These are phyloP conservation scores for Odontomachus brunneus DNA, from an alignment of 1,140 invertebrate species.

Conservation along the genomic window DNA sequence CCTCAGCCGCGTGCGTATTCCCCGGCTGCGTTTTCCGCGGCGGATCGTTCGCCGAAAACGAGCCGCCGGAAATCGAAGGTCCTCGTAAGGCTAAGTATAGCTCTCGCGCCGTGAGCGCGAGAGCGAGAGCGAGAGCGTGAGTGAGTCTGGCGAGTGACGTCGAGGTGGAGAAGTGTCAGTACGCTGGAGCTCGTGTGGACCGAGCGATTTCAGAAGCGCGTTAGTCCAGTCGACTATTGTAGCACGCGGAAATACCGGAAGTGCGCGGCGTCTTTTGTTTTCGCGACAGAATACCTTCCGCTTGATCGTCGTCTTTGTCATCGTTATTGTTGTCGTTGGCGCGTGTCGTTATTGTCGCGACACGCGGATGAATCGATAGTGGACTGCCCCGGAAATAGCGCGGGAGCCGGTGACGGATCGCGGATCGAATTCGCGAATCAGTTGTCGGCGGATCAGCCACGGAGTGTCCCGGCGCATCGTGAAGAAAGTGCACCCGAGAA, in stretches of 20 bases:
- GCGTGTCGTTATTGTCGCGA: not conserved
- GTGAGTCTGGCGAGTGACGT: slow-evolving; percentile 69
- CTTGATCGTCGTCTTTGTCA: not conserved
- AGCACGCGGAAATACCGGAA: not conserved
- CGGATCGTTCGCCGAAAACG: slow-evolving; percentile 71
- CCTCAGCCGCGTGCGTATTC: not conserved
- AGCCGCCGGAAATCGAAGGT: slow-evolving; percentile 75
- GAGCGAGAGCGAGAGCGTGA: slow-evolving; percentile 45
- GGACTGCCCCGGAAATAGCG: not conserved
- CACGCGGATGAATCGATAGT: slow-evolving; percentile 41
- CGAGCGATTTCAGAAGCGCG: slow-evolving; percentile 68
- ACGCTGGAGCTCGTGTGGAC: slow-evolving; percentile 66
- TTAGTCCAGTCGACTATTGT: slow-evolving; percentile 10
- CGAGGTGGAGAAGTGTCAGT: slow-evolving; percentile 73
- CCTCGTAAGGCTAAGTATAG: slow-evolving; percentile 73
- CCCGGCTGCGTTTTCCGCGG: slow-evolving; percentile 26
- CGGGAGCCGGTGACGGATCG: not conserved
- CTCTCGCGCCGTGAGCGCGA: slow-evolving; percentile 41
- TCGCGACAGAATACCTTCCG: slow-evolving; percentile 25
- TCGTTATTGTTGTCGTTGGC: too few relatives aligned
- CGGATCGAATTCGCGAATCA: slow-evolving; percentile 35
- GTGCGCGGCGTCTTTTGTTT: slow-evolving; percentile 22
- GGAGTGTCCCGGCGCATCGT: not conserved
- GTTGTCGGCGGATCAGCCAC: slow-evolving; percentile 6
- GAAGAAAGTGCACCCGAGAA: slow-evolving; percentile 20